Base-by-base conservation (phyloP, 2,888 invertebrate genomes). In the Aleiodes alternator region DNA sequence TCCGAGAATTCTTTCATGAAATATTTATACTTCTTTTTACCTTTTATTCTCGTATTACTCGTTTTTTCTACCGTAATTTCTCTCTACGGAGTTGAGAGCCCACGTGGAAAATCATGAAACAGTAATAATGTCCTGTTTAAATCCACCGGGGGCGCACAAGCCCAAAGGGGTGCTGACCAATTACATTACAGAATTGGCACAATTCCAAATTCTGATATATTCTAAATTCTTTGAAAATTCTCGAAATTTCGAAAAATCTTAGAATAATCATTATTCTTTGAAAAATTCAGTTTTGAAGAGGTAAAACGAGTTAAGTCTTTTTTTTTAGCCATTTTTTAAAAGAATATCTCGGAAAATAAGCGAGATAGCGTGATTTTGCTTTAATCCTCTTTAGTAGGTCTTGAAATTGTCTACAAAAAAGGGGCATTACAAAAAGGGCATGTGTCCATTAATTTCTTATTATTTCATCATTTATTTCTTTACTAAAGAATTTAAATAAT, bases 161-260 rank as follows among this genome's bases (percentile, higher is more conserved):
- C 14, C n/a, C 61, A 29, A 34, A 38, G n/a, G 61, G 38, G 38
- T 61, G 57, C 29, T 12, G 59, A 64, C 16, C 61, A 72, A 72
- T 72, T 72, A 72, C 51, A 59, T 53, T 50, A 64, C 14, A 72
- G 34, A 64, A 61, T 71, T 72, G 72, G 72, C 14, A 38, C 3
- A 31, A 9, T 16, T 53, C 61, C 72, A 64, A 53, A 34, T 51
- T 23, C 29, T 38, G 50, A 71, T 48, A 57, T 50, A 29, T 53
- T 38, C 16, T 14, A 9, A 43, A 43, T 38, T 56, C 55, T 43
- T 38, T 43, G 8, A 12, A 16, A 29, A 59, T 59, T n/a, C n/a
- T 59, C 16, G 31, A 4, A 59, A 64, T 64, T 23, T 64, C 16
- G 38, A 5, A n/a, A 64, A 43, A 38, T 64, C 5, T 38, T 14